Percentiles rank a stretch among this genome's conserved stretches.
phyloP scores from a whole-genome alignment of 2,113 vertebrate genomes.

The Dromaius novaehollandiae region DNA sequence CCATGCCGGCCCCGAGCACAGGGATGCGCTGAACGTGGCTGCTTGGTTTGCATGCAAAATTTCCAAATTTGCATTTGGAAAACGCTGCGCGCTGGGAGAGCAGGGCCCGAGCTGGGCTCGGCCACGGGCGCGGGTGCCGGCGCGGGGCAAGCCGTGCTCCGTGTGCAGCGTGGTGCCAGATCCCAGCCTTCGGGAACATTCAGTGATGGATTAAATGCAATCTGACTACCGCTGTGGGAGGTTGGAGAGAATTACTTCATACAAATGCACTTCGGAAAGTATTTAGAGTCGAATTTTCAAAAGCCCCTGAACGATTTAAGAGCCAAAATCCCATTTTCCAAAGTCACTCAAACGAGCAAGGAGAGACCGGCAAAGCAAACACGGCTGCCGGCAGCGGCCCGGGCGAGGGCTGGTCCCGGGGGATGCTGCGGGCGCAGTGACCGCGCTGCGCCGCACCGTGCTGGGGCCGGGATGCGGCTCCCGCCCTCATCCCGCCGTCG shows the following conservation, averaged over 20 bases:
- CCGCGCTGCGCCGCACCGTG: not conserved
- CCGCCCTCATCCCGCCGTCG: conserved; percentile 38
- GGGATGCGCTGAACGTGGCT: accelerated
- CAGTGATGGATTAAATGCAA: conserved; percentile 69
- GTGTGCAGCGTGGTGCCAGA: conserved; percentile 56
- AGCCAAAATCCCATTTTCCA: conserved; percentile 69
- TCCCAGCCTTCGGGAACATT: conserved; percentile 68
- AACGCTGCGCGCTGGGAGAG: not conserved
- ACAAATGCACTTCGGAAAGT: conserved; percentile 66
- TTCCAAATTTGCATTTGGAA: too few species aligned
- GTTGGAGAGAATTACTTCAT: conserved; percentile 71
- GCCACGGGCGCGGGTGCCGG: accelerated
- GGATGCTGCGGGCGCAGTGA: not conserved
- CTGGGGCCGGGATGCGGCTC: not conserved
- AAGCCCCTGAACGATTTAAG: conserved; percentile 67
- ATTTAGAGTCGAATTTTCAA: conserved; percentile 70
- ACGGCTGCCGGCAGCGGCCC: not conserved
- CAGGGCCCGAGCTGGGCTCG: not conserved
- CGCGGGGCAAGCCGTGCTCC: not conserved
- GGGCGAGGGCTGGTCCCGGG: not conserved
- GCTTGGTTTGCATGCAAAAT: accelerated
- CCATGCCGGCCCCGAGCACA: accelerated
- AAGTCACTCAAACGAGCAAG: conserved; percentile 53
- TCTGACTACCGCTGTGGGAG: conserved; percentile 67
- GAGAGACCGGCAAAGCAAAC: conserved; percentile 18